Conservation (phyloP, 30 jellyfish, hydroid and myxozoan species). For the Haliclystus octoradiatus region DNA sequence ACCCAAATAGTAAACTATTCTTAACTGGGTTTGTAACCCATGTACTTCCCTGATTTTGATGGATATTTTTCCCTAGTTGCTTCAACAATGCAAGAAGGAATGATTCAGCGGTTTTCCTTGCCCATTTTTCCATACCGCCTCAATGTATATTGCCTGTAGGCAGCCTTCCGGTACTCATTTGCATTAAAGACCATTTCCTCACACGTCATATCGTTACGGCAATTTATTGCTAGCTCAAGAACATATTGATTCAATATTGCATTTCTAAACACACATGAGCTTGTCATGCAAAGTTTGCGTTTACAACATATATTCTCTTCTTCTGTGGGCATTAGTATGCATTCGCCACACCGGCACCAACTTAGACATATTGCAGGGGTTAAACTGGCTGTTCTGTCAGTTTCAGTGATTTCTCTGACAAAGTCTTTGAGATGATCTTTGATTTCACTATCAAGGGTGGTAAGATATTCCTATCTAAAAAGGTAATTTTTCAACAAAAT, state of each 20-base stretch:
- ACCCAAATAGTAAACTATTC: no score
- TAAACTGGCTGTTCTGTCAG: no score
- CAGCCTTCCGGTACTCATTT: conserved; percentile 22
- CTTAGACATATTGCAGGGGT: no score
- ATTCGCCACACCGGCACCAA: not conserved
- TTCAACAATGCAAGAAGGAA: conserved; percentile 12
- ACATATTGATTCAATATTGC: conserved; percentile 7
- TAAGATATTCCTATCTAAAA: no score
- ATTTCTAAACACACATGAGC: conserved; percentile 3
- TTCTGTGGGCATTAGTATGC: conserved; percentile 1
- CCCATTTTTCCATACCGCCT: conserved; percentile 19
- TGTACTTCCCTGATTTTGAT: not conserved
- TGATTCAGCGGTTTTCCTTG: conserved; percentile 10
- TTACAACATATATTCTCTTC: conserved; percentile 16
- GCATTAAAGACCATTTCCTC: conserved; percentile 1
- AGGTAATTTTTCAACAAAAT: no score
- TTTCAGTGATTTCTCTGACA: no score
- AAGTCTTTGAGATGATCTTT: no score
- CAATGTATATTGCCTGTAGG: conserved; percentile 10
- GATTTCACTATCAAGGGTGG: no score
- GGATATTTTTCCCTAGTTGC: conserved; percentile 7
- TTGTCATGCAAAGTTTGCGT: conserved; percentile 2
- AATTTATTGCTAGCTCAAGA: conserved; percentile 13
- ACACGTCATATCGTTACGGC: conserved; percentile 3
- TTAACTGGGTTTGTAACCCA: not conserved